Evolutionary conservation across 1,140 invertebrate genomes (phyloP).

Genomic region (Akabosia matsudoensis): DNA sequence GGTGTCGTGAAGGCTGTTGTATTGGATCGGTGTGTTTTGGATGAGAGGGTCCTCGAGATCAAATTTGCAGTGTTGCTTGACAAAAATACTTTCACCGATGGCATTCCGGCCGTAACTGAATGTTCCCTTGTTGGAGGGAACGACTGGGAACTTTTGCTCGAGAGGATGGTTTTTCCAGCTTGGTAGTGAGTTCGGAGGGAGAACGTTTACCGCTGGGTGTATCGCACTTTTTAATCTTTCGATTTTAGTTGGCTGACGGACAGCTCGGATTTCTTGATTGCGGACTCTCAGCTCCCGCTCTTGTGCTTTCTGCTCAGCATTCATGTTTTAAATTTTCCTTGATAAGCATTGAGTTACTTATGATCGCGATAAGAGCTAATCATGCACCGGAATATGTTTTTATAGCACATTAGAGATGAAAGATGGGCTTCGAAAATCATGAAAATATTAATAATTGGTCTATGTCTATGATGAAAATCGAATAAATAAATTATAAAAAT

Average conservation of each 20-base stretch:
- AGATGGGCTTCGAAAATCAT: too few species aligned
- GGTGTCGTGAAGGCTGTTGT: slow-evolving; percentile 30
- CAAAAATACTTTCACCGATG: slow-evolving; percentile 15
- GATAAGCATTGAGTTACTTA: too few species aligned
- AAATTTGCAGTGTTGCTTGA: neutral
- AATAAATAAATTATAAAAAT: too few species aligned
- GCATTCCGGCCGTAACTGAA: slow-evolving; percentile 20
- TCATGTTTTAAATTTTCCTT: too few species aligned
- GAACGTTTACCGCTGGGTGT: slow-evolving; percentile 6
- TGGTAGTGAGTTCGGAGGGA: slow-evolving; percentile 34
- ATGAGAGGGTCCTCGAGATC: slow-evolving; percentile 35
- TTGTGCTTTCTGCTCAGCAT: too few species aligned
- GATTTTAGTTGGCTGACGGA: slow-evolving; percentile 23
- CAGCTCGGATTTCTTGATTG: slow-evolving; percentile 26
- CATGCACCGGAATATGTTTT: too few species aligned
- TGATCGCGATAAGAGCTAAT: too few species aligned
- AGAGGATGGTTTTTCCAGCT: slow-evolving; percentile 26
- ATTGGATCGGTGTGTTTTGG: slow-evolving; percentile 21
- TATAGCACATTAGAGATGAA: too few species aligned
- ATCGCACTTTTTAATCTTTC: neutral
- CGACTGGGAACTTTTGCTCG: slow-evolving; percentile 29
- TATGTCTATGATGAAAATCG: too few species aligned
- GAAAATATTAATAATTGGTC: too few species aligned
- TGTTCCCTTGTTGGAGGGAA: slow-evolving; percentile 26
- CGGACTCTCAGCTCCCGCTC: too few species aligned